These are phyloP conservation scores for Alethe diademata DNA, from an alignment of 2,113 vertebrate genomes.

Conservation along the genomic window DNA sequence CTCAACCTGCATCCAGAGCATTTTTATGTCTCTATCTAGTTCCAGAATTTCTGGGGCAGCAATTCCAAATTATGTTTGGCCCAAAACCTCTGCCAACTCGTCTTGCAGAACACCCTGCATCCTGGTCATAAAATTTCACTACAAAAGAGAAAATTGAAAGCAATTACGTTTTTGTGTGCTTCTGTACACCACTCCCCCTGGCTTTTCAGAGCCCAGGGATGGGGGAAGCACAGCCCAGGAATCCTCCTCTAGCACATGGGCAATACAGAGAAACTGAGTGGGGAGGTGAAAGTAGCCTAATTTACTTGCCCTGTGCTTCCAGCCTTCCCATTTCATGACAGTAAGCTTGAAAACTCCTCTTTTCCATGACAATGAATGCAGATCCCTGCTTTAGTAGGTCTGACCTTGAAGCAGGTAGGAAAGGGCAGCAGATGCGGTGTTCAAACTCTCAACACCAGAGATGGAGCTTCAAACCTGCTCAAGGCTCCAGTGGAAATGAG, in stretches of 20 bases:
- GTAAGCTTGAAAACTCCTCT: neutral
- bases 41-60: slow-evolving; percentile 6
- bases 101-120: neutral
- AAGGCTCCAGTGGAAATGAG: slow-evolving; percentile 1
- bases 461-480: neutral
- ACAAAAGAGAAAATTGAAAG: slow-evolving; percentile 1
- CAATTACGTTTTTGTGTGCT: neutral
- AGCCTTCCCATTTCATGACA: neutral
- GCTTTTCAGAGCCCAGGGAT: neutral
- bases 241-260: neutral
- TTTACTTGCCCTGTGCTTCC: neutral
- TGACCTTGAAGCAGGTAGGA: slow-evolving; percentile 3
- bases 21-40: slow-evolving; percentile 2
- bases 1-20: neutral
- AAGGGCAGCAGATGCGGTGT: neutral
- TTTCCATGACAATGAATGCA: neutral
- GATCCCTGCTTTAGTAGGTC: neutral
- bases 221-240: neutral
- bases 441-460: neutral
- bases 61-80: slow-evolving; percentile 7
- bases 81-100: slow-evolving; percentile 13
- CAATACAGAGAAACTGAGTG: neutral
- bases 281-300: neutral
- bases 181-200: neutral
- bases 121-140: neutral